These are phyloP conservation scores for Bombyx mandarina DNA, from an alignment of 1,140 invertebrate genomes.

Conservation along the genomic window DNA sequence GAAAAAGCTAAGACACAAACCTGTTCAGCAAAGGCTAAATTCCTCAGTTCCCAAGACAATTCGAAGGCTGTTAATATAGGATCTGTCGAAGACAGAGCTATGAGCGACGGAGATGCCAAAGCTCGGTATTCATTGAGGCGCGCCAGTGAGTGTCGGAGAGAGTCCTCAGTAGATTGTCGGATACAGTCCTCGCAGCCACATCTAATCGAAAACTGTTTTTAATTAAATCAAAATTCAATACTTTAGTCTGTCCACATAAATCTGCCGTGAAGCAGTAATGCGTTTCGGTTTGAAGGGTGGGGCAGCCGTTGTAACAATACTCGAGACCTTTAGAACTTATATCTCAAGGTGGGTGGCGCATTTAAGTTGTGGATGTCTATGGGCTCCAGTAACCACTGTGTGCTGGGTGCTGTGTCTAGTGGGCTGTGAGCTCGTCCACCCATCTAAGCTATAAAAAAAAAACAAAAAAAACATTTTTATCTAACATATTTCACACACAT, in stretches of 20 bases:
- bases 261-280: too few species aligned
- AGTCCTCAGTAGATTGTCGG: slow-evolving; percentile 78
- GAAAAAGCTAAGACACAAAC: slow-evolving; percentile 22
- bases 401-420: too few species aligned
- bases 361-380: too few species aligned
- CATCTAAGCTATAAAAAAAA: too few species aligned
- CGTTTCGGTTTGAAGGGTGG: too few species aligned
- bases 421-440: too few species aligned
- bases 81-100: slow-evolving; percentile 87
- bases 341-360: too few species aligned
- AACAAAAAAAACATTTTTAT: too few species aligned
- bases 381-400: too few species aligned
- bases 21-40: slow-evolving; percentile 83
- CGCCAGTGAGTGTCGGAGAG: slow-evolving; percentile 88
- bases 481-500: not conserved
- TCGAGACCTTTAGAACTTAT: too few species aligned
- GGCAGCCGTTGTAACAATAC: too few species aligned
- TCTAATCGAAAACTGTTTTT: slow-evolving; percentile 40
- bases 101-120: slow-evolving; percentile 90
- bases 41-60: slow-evolving; percentile 85
- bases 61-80: slow-evolving; percentile 78
- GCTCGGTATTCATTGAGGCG: slow-evolving; percentile 94
- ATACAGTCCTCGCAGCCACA: slow-evolving; percentile 88
- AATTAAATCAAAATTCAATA: not conserved
- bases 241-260: too few species aligned